Conservation (phyloP, 2,113 vertebrate species). For the Pseudopipra pipra region DNA sequence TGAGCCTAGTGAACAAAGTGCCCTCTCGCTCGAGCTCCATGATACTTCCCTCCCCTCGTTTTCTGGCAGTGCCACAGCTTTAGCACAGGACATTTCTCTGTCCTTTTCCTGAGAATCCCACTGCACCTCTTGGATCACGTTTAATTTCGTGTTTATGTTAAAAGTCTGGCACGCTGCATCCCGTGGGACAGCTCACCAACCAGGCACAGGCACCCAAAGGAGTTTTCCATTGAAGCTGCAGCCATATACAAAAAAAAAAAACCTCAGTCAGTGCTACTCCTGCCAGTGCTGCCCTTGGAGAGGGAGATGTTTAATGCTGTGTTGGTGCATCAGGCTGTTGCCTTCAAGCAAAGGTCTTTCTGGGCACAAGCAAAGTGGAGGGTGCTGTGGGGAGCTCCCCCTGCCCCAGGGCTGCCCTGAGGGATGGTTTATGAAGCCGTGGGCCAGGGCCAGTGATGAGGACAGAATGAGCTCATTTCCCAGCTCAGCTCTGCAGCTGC, state of each 20-base stretch:
- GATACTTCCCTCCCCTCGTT: rapidly evolving
- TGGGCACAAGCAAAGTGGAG: rapidly evolving
- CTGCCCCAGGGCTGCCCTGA: not conserved
- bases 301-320: not conserved
- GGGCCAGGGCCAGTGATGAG: rapidly evolving
- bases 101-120: not conserved
- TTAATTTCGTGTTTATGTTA: not conserved
- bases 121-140: not conserved
- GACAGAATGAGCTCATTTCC: not conserved
- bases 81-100: not conserved
- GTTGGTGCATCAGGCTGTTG: rapidly evolving
- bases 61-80: not conserved
- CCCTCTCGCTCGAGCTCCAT: not conserved
- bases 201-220: not conserved
- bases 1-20: not conserved
- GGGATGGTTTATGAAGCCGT: not conserved
- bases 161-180: not conserved
- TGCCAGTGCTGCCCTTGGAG: rapidly evolving
- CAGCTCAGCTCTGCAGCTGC: not conserved
- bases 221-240: not conserved
- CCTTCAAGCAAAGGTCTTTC: not conserved
- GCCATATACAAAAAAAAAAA: not conserved
- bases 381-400: not conserved
- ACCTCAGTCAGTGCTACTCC: not conserved
- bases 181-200: rapidly evolving